Conservation (phyloP, 1,140 invertebrate genomes). For the Drepana arcuata region DNA sequence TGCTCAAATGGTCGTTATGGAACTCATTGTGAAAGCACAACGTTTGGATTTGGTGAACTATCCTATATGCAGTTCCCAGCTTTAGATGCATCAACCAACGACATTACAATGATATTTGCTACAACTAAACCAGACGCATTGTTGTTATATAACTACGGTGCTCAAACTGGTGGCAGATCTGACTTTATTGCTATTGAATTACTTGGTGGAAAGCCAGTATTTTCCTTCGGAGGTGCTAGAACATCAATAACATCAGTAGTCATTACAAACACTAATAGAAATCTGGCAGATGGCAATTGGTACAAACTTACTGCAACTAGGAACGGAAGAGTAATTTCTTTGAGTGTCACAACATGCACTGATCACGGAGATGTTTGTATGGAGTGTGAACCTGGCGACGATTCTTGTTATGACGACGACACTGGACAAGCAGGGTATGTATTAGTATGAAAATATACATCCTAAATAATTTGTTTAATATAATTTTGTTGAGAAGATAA, state of each 20-base stretch:
- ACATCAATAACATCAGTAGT: slow-evolving; percentile 87
- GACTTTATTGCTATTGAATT: slow-evolving; percentile 95
- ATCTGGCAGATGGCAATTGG: slow-evolving; percentile 90
- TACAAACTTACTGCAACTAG: slow-evolving; percentile 92
- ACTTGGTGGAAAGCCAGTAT: slow-evolving; percentile 84
- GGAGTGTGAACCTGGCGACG: slow-evolving; percentile 87
- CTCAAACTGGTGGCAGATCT: slow-evolving; percentile 87
- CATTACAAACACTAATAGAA: slow-evolving; percentile 74
- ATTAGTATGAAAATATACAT: too few relatives aligned
- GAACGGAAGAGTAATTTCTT: slow-evolving; percentile 87
- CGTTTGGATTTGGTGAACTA: slow-evolving; percentile 89
- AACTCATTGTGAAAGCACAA: slow-evolving; percentile 89
- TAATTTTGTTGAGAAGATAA: too few relatives aligned
- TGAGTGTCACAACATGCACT: slow-evolving; percentile 85
- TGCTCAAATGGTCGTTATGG: slow-evolving; percentile 92
- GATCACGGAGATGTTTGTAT: slow-evolving; percentile 89
- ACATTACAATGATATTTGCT: slow-evolving; percentile 92
- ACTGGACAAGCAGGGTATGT: slow-evolving; percentile 86
- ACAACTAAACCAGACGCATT: slow-evolving; percentile 90
- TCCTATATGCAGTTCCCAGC: slow-evolving; percentile 92
- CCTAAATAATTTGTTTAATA: too few relatives aligned
- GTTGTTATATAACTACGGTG: slow-evolving; percentile 91
- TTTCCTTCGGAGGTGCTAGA: slow-evolving; percentile 90
- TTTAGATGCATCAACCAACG: slow-evolving; percentile 89
- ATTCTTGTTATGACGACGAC: slow-evolving; percentile 85